A percentile compares a stretch with the other conserved stretches of the same genome.
Evolutionary conservation across 2,113 vertebrate species (phyloP).

Genomic region (Carettochelys insculpta): DNA sequence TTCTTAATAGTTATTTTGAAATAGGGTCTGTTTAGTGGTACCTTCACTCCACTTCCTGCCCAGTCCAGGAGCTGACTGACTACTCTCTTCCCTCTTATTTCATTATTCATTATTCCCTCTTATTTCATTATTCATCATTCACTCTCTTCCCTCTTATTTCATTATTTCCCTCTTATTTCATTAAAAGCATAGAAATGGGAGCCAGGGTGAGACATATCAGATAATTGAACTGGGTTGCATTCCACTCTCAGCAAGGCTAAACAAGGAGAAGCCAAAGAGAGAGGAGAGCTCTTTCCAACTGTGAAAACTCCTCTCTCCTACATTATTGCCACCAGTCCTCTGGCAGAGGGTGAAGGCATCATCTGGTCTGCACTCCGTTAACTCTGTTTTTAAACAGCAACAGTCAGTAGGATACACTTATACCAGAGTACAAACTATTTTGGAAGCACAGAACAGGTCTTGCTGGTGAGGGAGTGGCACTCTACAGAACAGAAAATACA

Average conservation of each 20-base stretch:
- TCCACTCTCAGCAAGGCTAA: background rate
- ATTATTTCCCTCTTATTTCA: background rate
- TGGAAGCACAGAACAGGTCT: too few relatives aligned
- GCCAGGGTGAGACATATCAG: background rate
- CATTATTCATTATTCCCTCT: too few relatives aligned
- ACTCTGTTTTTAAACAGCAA: background rate
- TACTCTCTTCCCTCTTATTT: background rate
- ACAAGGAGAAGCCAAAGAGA: background rate
- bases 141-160: background rate
- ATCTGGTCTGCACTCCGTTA: conserved; percentile 12
- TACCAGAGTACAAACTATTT: too few relatives aligned
- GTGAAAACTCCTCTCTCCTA: background rate
- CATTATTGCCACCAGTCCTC: background rate
- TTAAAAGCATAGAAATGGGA: background rate
- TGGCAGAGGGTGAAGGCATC: background rate
- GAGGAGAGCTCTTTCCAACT: too few relatives aligned
- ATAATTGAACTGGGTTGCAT: too few relatives aligned
- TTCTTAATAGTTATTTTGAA: too few relatives aligned
- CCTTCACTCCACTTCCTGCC: background rate
- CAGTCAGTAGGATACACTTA: conserved; percentile 6
- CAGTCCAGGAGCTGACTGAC: background rate
- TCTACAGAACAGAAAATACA: too few relatives aligned
- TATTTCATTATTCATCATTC: too few relatives aligned
- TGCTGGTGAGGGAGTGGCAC: too few relatives aligned
- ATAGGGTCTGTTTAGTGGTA: too few relatives aligned